phyloP scores from a whole-genome alignment of 2,113 vertebrate species.

The Capra hircus region DNA sequence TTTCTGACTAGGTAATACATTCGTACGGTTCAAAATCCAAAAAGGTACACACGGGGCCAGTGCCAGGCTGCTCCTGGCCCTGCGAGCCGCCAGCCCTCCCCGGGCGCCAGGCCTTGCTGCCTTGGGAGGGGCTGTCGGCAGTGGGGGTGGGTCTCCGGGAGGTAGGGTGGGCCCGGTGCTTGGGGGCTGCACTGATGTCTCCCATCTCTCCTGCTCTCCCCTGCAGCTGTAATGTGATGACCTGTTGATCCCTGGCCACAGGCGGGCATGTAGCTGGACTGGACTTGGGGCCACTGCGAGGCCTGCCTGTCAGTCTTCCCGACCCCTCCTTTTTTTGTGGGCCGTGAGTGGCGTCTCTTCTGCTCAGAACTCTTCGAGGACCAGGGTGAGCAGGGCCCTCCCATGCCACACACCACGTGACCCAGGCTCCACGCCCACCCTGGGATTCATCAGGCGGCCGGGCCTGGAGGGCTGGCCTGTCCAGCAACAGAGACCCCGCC shows the following conservation, averaged over 20 bases:
- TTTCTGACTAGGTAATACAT: background rate
- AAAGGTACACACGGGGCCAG: background rate
- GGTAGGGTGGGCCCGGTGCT: background rate
- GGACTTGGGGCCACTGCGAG: background rate
- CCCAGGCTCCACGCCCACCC: background rate
- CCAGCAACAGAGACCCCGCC: background rate
- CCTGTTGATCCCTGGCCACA: conserved; percentile 29
- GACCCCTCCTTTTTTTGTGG: background rate
- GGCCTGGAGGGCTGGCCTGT: background rate
- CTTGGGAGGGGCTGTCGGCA: background rate
- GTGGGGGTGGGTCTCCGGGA: background rate
- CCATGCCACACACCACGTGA: background rate
- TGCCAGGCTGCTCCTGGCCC: background rate
- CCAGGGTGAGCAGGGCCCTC: background rate
- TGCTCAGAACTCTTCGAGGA: background rate
- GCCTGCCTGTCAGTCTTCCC: conserved; percentile 45
- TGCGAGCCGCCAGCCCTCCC: background rate
- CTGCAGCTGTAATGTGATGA: conserved; percentile 61
- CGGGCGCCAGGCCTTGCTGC: background rate
- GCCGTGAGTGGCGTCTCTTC: background rate
- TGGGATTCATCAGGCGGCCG: background rate
- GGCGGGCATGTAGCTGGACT: background rate
- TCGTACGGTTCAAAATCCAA: background rate
- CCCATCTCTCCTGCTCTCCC: background rate
- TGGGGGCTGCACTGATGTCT: background rate